Evolutionary conservation across 2,888 invertebrate species (phyloP).

Genomic region (Lymantria monacha): DNA sequence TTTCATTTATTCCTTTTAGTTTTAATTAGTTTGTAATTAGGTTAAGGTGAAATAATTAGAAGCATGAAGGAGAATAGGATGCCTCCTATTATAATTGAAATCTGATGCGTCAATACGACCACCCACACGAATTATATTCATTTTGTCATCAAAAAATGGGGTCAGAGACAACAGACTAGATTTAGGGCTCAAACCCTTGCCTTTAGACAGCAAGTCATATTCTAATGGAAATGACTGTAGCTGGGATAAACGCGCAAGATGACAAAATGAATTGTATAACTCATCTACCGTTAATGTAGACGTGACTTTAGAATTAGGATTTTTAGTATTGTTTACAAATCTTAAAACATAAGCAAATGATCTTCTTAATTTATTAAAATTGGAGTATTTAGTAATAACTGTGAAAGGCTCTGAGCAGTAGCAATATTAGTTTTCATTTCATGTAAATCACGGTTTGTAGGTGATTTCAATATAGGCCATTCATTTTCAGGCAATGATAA

Average conservation of each 20-base stretch:
- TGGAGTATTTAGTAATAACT: not conserved
- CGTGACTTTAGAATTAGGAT: not conserved
- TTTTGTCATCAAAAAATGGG: not conserved
- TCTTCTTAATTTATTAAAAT: not conserved
- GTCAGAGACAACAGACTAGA: not conserved
- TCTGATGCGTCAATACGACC: constrained; percentile 5
- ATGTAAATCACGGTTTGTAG: not conserved
- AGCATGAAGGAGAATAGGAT: constrained; percentile 13
- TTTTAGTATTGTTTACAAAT: not conserved
- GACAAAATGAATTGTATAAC: not conserved
- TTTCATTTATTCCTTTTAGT: no score
- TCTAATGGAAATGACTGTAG: not conserved
- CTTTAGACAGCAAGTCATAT: not conserved
- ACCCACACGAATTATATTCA: constrained; percentile 6
- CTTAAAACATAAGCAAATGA: not conserved
- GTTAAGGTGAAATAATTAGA: constrained; percentile 6
- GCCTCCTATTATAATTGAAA: constrained; percentile 7
- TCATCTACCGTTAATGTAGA: not conserved
- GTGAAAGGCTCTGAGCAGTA: not conserved
- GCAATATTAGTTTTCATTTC: not conserved
- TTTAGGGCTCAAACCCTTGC: not conserved
- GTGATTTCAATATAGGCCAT: not conserved
- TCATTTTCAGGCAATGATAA: not conserved
- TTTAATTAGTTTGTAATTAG: no score
- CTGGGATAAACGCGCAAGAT: not conserved